A percentile compares a stretch with the other conserved stretches of the same genome.
These are phyloP conservation scores for Morpho deidamia DNA, from an alignment of 2,888 invertebrate species.

Conservation along the genomic window DNA sequence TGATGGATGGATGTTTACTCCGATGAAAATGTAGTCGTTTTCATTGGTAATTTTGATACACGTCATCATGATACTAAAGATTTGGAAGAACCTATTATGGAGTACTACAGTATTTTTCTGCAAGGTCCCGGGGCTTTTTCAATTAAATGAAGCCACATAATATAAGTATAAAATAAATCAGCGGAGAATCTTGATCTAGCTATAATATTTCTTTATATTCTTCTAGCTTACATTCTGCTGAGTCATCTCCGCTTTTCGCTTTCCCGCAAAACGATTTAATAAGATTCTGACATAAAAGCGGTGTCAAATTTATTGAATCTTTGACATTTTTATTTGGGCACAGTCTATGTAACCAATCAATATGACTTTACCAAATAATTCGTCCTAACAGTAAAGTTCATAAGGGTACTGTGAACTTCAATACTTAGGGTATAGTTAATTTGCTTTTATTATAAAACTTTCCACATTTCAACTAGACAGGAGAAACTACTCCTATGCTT, in stretches of 20 bases:
- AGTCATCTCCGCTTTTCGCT: background rate
- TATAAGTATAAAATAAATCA: background rate
- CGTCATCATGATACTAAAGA: slow-evolving; percentile 16
- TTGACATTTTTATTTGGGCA: slow-evolving; percentile 1
- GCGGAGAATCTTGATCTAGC: background rate
- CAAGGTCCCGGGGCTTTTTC: background rate
- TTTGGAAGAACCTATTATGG: slow-evolving; percentile 11
- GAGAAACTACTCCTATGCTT: slow-evolving; percentile 5
- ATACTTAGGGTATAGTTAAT: slow-evolving; percentile 58
- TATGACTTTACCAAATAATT: slow-evolving; percentile 56
- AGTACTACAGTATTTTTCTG: slow-evolving; percentile 1
- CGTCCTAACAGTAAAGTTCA: slow-evolving; percentile 43
- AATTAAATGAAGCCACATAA: background rate
- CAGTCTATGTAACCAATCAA: slow-evolving; percentile 39
- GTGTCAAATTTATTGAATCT: background rate
- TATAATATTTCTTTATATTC: background rate
- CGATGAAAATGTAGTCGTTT: slow-evolving; percentile 26
- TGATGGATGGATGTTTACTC: slow-evolving; percentile 39
- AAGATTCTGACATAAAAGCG: slow-evolving; percentile 1
- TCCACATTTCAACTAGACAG: slow-evolving; percentile 50
- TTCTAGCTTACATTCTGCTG: background rate
- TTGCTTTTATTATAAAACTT: slow-evolving; percentile 71
- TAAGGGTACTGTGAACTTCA: slow-evolving; percentile 43
- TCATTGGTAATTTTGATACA: slow-evolving; percentile 12
- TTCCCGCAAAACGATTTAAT: background rate